A percentile compares a stretch with the other conserved stretches of the same genome.
phyloP scores from a whole-genome alignment of 2,888 invertebrate species.

The Drosophila paranaensis region DNA sequence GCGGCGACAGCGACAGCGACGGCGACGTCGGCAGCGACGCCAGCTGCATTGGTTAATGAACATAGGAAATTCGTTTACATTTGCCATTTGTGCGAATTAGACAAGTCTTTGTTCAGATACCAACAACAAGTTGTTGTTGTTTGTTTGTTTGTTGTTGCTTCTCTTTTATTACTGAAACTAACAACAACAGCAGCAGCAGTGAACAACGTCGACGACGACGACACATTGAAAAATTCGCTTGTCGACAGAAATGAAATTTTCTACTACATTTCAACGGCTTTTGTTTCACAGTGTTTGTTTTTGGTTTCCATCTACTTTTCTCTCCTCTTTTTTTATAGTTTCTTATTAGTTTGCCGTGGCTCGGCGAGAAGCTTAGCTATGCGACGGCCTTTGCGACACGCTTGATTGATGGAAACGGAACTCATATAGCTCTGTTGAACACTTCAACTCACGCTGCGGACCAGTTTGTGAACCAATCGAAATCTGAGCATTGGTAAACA shows the following conservation, averaged over 20 bases:
- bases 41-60: constrained; percentile 63
- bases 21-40: neutral
- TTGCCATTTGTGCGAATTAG: constrained; percentile 77
- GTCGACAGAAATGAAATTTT: constrained; percentile 66
- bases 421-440: no score
- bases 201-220: neutral
- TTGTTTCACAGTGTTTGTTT: constrained; percentile 53
- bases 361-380: constrained; percentile 10
- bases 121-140: constrained; percentile 25
- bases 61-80: constrained; percentile 75
- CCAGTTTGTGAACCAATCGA: neutral
- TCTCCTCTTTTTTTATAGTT: constrained; percentile 25
- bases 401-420: no score
- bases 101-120: constrained; percentile 50
- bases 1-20: constrained; percentile 1
- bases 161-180: constrained; percentile 56
- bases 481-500: neutral
- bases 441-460: neutral
- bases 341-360: constrained; percentile 22
- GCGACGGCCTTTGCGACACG: neutral
- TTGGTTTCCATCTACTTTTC: constrained; percentile 31
- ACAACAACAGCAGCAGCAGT: constrained; percentile 24
- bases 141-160: constrained; percentile 32
- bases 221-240: constrained; percentile 62
- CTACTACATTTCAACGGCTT: constrained; percentile 63